phyloP scores from a whole-genome alignment of 1,140 invertebrate species.

The Heliconius congener region DNA sequence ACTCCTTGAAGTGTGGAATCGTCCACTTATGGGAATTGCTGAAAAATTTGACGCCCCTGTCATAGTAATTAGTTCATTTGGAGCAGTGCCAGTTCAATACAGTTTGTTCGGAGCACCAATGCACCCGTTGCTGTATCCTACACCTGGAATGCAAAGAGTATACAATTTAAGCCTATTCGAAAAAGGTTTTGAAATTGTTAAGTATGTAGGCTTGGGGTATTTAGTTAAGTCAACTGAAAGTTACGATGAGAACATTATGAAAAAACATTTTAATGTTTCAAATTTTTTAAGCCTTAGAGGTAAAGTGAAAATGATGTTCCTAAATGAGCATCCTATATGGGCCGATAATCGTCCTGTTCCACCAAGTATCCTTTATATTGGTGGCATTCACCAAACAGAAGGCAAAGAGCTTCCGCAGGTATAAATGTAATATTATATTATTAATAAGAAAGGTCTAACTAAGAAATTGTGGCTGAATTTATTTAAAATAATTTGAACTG shows the following conservation, averaged over 20 bases:
- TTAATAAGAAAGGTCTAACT: not conserved
- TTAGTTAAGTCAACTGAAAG: slow-evolving; percentile 24
- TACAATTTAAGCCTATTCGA: slow-evolving; percentile 55
- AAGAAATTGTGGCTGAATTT: too few relatives aligned
- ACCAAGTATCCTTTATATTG: slow-evolving; percentile 71
- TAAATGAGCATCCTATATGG: slow-evolving; percentile 47
- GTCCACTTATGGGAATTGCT: slow-evolving; percentile 52
- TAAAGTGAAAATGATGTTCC: slow-evolving; percentile 78
- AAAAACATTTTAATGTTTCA: slow-evolving; percentile 66
- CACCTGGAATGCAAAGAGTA: slow-evolving; percentile 49
- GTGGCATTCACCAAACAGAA: slow-evolving; percentile 70
- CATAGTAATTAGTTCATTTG: slow-evolving; percentile 65
- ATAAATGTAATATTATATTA: not conserved
- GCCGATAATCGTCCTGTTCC: slow-evolving; percentile 65
- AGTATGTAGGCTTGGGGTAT: slow-evolving; percentile 26
- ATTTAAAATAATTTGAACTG: too few relatives aligned
- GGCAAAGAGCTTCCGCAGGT: slow-evolving; percentile 53
- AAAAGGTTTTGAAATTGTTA: slow-evolving; percentile 52
- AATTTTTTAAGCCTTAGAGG: slow-evolving; percentile 66
- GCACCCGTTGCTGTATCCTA: slow-evolving; percentile 76
- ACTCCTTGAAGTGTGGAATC: slow-evolving; percentile 52
- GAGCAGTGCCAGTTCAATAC: slow-evolving; percentile 41
- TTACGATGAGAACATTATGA: slow-evolving; percentile 53
- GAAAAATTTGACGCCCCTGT: slow-evolving; percentile 69
- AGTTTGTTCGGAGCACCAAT: slow-evolving; percentile 68